Evolutionary conservation across 2,797 vertebrate genomes (phyloP).

Genomic region (Chelon labrosus): DNA sequence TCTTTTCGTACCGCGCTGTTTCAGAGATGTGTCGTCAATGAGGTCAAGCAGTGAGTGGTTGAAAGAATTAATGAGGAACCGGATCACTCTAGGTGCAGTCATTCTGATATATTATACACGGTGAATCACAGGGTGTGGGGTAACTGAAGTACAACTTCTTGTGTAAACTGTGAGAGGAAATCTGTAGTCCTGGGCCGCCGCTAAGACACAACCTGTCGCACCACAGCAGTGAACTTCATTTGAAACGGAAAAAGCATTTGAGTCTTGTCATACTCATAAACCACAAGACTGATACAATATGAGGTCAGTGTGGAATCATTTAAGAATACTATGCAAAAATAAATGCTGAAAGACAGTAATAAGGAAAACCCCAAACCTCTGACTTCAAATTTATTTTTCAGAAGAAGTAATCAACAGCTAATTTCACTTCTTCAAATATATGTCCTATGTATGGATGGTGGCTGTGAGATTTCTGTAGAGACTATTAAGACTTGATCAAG

Average conservation of each 20-base stretch:
- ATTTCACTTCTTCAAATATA: conserved; percentile 22
- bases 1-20: neutral
- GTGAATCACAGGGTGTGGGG: conserved; percentile 30
- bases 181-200: neutral
- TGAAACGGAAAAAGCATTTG: conserved; percentile 1
- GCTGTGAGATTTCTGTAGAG: neutral
- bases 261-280: conserved; percentile 10
- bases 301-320: neutral
- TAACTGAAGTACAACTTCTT: conserved; percentile 6
- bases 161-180: neutral
- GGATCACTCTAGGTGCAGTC: conserved; percentile 26
- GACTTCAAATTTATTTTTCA: neutral
- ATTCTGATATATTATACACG: conserved; percentile 1
- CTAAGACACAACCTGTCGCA: neutral
- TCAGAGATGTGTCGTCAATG: conserved; percentile 4
- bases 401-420: neutral
- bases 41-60: neutral
- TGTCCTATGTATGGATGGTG: neutral
- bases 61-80: conserved; percentile 29
- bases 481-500: neutral
- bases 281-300: neutral
- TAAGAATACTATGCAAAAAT: neutral
- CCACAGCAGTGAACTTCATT: neutral
- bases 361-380: neutral
- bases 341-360: neutral